Evolutionary conservation across 2,113 vertebrate genomes (phyloP).

Genomic region (Neotoma lepida): DNA sequence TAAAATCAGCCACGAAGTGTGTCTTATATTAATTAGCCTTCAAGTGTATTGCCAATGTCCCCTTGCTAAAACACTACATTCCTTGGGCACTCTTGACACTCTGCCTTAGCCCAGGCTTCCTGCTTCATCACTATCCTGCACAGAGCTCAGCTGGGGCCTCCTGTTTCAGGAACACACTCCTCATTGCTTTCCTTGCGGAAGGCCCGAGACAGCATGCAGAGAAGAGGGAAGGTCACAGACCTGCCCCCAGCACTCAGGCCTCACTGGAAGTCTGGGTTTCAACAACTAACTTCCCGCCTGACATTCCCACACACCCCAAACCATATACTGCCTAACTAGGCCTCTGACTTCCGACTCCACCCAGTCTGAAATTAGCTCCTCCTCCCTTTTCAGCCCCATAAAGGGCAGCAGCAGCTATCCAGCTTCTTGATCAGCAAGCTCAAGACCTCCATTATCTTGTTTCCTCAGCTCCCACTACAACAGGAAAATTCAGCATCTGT

Average conservation of each 20-base stretch:
- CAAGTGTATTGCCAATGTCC: background rate
- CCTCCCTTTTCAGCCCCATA: background rate
- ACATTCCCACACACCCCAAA: background rate
- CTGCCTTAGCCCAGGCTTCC: background rate
- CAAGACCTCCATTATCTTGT: background rate
- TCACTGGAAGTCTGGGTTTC: background rate
- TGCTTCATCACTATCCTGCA: background rate
- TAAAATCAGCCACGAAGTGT: background rate
- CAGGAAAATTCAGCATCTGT: background rate
- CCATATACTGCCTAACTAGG: background rate
- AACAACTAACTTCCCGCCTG: background rate
- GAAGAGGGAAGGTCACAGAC: background rate
- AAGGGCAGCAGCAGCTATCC: background rate
- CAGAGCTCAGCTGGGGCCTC: background rate
- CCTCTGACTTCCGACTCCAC: background rate
- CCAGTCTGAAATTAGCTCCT: background rate
- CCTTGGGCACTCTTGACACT: background rate
- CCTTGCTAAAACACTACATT: background rate
- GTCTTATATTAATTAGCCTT: background rate
- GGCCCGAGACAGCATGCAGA: background rate
- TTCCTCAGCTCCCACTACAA: background rate
- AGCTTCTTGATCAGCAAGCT: background rate
- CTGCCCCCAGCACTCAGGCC: background rate
- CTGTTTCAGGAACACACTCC: background rate
- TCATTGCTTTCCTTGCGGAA: background rate